Evolutionary conservation across 2,888 invertebrate genomes (phyloP), one percentile per base, ranked within the genome.

Genomic region (Ctenicera cuprea): DNA sequence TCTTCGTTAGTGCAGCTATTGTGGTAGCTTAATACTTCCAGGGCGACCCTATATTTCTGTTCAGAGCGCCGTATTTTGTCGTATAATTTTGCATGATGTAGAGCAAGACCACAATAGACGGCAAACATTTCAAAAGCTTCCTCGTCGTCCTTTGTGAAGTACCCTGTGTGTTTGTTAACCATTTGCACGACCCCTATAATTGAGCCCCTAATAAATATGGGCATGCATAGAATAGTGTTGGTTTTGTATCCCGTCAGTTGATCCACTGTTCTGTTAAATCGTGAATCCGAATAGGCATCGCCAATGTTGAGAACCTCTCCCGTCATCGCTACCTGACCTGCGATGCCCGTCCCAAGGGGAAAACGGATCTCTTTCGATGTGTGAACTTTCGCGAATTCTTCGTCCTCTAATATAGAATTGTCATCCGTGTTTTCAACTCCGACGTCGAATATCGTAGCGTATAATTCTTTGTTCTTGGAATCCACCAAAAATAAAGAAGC

Each of bases 21-120:
- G 84, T 96, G 95, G 82, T 95, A 95, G 77, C 94, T 94, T 3
- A 96, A 86, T 0, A 96, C 95, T 86, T 96, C 95, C 50, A 96
- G 85, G 0, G 95, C 95, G 1, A 96, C 93, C 81, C 89, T 88
- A 85, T 95, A 95, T 83, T 95, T 95, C 83, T 95, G 95, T 82
- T 96, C 95, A 0, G 95, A 95, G 63, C 93, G 89, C 75, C 92
- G 89, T 16, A 96, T 95, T 85, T 94, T 94, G 81, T 95, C 95
- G 83, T 95, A 95, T 0, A 96, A 87, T 84, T 94, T 94, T 9
- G 95, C 95, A 83, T 96, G 94, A 82, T 96, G 95, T 9, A 96
- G 88, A 0, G 96, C 96, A 7, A 96, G 87, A 0, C 95, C 96
- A 83, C 95, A 95, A 83, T 96, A 96, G 7, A 95, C 91, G 0